Base-by-base conservation (phyloP, 2,888 invertebrate species). In the Hololepta plana region DNA sequence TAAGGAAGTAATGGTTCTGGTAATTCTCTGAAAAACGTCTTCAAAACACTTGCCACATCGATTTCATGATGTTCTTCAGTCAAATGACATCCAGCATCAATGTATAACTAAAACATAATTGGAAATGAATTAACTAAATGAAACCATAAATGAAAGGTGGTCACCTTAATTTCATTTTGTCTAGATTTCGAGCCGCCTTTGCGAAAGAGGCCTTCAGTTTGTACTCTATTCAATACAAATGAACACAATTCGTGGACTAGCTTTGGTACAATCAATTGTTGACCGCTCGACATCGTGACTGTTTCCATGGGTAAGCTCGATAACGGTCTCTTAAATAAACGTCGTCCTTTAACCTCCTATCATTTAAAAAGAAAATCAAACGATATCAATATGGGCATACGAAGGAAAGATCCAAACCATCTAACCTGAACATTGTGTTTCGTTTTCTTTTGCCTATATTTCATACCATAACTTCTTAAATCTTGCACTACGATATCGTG, bases 121-220 rank as follows among this genome's bases (percentile, higher is more conserved):
- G 10, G 10, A 19, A 20, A 13, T 9, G 13, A 28, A 14, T 28
- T 24, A 24, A 21, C 7, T 27, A 3, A 29, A 24, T 31, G 20
- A 21, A 29, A 23, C 28, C 10, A 28, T 10, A 30, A 12, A 24
- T 26, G 31, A 35, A 49, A 43, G 20, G 27, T 20, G 16, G 21
- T 28, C 24, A 79, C 76, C 57, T 74, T 74, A 12, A 88, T 67
- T 51, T 84, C 82, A 45, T 73, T 76, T 51, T 85, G 84, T 33
- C 87, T 63, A 17, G 68, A 62, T 40, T 79, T 69, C 2, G 85
- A 82, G 8, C 88, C 90, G 24, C 84, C 82, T 59, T 85, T 88
- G 4, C 90, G 64, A 50, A 90, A 90, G 24, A 90, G 55, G 1
- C 90, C 90, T 48, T 88, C 88, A 11, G 73, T 69, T 28, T 67